Percentiles rank a stretch among this genome's conserved stretches.
These are phyloP conservation scores for Sminthurides bifidus DNA, from an alignment of 1,140 invertebrate species.

Conservation along the genomic window DNA sequence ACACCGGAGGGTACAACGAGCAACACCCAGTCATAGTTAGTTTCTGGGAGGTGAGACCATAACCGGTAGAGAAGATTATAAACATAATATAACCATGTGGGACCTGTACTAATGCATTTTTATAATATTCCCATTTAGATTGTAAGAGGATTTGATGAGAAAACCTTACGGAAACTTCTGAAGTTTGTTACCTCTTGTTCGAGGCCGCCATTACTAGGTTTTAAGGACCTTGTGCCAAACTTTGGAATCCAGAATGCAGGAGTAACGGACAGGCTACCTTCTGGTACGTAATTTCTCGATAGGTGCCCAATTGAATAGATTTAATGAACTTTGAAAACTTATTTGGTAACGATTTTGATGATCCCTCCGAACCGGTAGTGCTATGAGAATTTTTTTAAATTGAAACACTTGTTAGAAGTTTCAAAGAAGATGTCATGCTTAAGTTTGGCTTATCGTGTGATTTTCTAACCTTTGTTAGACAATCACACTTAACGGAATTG, in stretches of 20 bases:
- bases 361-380: no score
- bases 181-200: constrained; percentile 98
- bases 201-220: constrained; percentile 88
- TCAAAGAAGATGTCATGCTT: no score
- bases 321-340: no score
- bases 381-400: no score
- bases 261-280: constrained; percentile 20
- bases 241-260: constrained; percentile 32
- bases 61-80: not conserved
- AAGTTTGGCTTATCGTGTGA: no score
- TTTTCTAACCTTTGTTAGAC: no score
- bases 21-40: constrained; percentile 57
- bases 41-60: constrained; percentile 40
- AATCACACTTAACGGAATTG: no score
- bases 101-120: not conserved
- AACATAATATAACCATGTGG: not conserved
- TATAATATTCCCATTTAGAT: constrained; percentile 59
- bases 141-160: constrained; percentile 66
- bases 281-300: constrained; percentile 20
- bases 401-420: no score
- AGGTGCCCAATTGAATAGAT: no score
- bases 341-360: no score
- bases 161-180: constrained; percentile 70
- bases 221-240: constrained; percentile 52
- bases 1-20: constrained; percentile 65